A percentile compares a stretch with the other conserved stretches of the same genome.
Conservation (phyloP, 2,888 invertebrate species). For the Julus scandinavius region DNA sequence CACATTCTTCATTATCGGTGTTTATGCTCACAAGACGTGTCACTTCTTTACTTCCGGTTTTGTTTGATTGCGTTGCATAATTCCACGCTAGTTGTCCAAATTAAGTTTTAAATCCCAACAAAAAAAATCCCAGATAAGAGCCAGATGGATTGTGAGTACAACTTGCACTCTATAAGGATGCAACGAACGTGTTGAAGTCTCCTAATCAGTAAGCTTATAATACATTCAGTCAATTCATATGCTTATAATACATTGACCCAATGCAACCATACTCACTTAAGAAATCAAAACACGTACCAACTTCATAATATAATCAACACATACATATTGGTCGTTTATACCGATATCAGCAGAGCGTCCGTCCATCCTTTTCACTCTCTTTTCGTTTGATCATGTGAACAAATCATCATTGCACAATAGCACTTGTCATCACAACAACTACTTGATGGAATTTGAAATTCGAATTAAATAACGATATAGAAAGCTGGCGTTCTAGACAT, state of each 20-base stretch:
- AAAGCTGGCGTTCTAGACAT: neutral
- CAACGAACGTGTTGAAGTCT: neutral
- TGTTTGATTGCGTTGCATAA: slow-evolving; percentile 13
- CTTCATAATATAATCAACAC: slow-evolving; percentile 42
- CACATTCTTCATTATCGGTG: neutral
- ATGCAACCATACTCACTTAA: neutral
- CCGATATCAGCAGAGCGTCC: slow-evolving; percentile 39
- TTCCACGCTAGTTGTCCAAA: neutral
- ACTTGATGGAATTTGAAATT: slow-evolving; percentile 35
- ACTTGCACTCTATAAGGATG: neutral
- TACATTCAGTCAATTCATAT: slow-evolving; percentile 39
- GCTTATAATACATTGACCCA: slow-evolving; percentile 39
- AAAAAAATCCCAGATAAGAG: neutral
- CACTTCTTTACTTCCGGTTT: neutral
- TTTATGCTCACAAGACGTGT: slow-evolving; percentile 8
- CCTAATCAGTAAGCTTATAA: neutral
- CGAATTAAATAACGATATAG: slow-evolving; percentile 22
- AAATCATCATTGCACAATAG: slow-evolving; percentile 20
- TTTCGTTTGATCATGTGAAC: slow-evolving; percentile 42
- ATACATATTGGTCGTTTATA: slow-evolving; percentile 42
- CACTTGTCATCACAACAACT: slow-evolving; percentile 32
- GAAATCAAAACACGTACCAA: slow-evolving; percentile 27
- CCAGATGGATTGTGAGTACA: slow-evolving; percentile 5
- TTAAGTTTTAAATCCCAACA: slow-evolving; percentile 10
- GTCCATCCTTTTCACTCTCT: slow-evolving; percentile 30